These are phyloP conservation scores for Garra rufa DNA, from an alignment of 2,113 vertebrate species.

Conservation along the genomic window DNA sequence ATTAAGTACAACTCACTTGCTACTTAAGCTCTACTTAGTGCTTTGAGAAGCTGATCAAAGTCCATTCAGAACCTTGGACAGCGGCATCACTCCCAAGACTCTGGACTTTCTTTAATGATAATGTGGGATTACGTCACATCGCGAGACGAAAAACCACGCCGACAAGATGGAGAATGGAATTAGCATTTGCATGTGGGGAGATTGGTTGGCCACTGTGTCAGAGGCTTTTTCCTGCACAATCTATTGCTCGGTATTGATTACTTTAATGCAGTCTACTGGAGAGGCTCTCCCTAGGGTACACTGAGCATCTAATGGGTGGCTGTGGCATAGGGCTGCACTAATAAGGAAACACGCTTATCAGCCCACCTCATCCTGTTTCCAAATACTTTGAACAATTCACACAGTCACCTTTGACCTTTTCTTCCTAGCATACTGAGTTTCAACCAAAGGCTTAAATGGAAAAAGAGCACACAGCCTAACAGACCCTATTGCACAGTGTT, in stretches of 20 bases:
- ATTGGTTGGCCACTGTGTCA: conserved; percentile 48
- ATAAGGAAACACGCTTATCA: conserved; percentile 47
- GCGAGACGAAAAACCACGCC: neutral
- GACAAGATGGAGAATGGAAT: conserved; percentile 32
- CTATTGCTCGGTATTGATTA: conserved; percentile 58
- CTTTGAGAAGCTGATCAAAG: neutral
- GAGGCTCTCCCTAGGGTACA: conserved; percentile 53
- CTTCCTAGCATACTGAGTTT: neutral
- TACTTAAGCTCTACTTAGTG: neutral
- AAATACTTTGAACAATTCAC: conserved; percentile 39
- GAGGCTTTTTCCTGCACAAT: conserved; percentile 50
- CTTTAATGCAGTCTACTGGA: conserved; percentile 63
- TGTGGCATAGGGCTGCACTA: conserved; percentile 53
- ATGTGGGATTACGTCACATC: conserved; percentile 9
- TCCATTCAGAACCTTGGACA: conserved; percentile 59
- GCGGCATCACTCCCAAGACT: conserved; percentile 1
- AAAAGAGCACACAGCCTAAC: neutral
- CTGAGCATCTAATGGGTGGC: conserved; percentile 58
- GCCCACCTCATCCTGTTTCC: conserved; percentile 31
- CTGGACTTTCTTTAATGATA: neutral
- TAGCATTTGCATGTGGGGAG: conserved; percentile 34
- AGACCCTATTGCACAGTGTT: neutral
- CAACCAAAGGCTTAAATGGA: neutral
- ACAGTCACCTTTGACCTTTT: neutral
- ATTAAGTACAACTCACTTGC: neutral